A percentile compares a stretch with the other conserved stretches of the same genome.
Evolutionary conservation across 2,113 vertebrate genomes (phyloP).

Genomic region (Malaclemys terrapin): DNA sequence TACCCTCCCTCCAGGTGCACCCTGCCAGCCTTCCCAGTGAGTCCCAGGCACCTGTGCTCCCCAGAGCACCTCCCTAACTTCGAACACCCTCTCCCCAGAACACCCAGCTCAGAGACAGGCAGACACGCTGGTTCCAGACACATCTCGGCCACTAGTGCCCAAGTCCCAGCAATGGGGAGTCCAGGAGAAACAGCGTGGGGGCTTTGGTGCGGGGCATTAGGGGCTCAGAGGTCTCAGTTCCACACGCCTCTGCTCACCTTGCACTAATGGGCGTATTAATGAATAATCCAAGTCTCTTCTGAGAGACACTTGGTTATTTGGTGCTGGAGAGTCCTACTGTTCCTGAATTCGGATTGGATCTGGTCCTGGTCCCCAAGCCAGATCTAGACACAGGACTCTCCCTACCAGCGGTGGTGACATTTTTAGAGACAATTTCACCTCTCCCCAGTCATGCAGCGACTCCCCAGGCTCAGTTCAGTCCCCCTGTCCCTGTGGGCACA

Average conservation of each 20-base stretch:
- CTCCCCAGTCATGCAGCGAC: not conserved
- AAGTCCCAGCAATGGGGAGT: not conserved
- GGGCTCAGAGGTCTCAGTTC: not conserved
- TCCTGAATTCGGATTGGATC: too few relatives aligned
- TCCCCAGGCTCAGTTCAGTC: not conserved
- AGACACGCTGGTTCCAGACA: not conserved
- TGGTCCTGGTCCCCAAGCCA: too few relatives aligned
- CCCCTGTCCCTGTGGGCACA: too few relatives aligned
- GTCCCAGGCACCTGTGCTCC: fast-evolving
- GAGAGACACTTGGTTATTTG: too few relatives aligned
- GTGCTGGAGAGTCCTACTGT: too few relatives aligned
- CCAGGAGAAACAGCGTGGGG: not conserved
- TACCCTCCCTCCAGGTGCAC: not conserved
- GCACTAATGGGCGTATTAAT: too few relatives aligned
- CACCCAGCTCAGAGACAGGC: not conserved
- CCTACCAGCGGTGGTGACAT: not conserved
- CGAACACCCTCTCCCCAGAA: fast-evolving
- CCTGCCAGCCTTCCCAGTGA: not conserved
- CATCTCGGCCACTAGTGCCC: not conserved
- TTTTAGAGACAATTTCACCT: not conserved
- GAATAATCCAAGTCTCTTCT: too few relatives aligned
- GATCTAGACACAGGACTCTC: not conserved
- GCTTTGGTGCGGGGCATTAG: not conserved
- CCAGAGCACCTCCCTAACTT: not conserved
- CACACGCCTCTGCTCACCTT: not conserved